These are phyloP conservation scores for Tipula unca DNA, from an alignment of 2,888 invertebrate genomes.

Conservation along the genomic window DNA sequence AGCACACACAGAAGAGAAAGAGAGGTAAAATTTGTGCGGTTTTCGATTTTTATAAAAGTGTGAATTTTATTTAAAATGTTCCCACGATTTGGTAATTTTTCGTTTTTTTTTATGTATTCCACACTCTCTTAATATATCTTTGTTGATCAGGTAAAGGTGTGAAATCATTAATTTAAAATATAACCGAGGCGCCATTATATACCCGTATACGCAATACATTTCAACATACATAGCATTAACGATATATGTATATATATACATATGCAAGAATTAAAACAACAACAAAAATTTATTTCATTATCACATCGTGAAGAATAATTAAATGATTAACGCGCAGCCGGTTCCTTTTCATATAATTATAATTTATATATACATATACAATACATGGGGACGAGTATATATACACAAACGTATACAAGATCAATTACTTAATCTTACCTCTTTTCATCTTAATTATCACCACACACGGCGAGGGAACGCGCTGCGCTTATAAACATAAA, in stretches of 20 bases:
- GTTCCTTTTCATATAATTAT: background rate
- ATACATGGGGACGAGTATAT: no score
- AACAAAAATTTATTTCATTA: background rate
- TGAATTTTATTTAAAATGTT: background rate
- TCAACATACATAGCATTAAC: background rate
- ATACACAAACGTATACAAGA: background rate
- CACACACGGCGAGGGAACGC: background rate
- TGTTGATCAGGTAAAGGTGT: background rate
- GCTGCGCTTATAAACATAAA: background rate
- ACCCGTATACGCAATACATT: background rate
- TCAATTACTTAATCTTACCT: background rate
- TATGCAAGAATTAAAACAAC: background rate
- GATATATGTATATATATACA: background rate
- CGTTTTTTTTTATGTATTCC: background rate
- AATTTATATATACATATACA: no score
- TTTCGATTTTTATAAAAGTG: background rate
- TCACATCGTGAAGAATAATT: background rate
- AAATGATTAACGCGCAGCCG: constrained; percentile 14
- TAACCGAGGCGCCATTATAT: background rate
- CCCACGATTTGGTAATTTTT: background rate
- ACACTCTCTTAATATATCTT: background rate
- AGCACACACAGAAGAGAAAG: background rate
- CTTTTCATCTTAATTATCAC: background rate
- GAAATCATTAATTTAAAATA: background rate
- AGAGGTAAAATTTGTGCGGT: background rate